These are phyloP conservation scores for Triplophysa dalaica DNA, from an alignment of 2,113 vertebrate species.

Conservation along the genomic window DNA sequence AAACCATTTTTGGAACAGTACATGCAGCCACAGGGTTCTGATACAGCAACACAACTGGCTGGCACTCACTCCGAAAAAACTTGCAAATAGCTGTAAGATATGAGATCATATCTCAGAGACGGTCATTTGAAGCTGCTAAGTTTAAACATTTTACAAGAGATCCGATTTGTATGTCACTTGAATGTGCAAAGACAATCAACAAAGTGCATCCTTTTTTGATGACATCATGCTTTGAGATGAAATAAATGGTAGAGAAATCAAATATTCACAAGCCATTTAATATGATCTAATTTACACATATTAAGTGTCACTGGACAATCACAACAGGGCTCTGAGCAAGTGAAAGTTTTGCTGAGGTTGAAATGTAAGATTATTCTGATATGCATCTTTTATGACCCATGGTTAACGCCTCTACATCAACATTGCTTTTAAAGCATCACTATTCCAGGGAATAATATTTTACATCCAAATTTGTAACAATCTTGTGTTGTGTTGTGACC, in stretches of 20 bases:
- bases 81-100: neutral
- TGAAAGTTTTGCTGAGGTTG: neutral
- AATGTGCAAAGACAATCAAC: neutral
- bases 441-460: neutral
- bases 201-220: conserved; percentile 1
- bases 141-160: conserved; percentile 29
- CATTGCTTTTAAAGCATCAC: conserved; percentile 11
- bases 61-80: conserved; percentile 4
- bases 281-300: neutral
- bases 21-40: conserved; percentile 15
- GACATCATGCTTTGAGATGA: neutral
- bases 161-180: neutral
- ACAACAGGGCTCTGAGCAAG: neutral
- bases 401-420: conserved; percentile 3
- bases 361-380: neutral
- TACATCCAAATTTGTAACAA: neutral
- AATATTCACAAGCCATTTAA: neutral
- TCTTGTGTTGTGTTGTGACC: neutral
- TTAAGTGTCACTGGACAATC: neutral
- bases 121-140: neutral
- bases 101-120: conserved; percentile 27
- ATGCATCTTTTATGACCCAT: neutral
- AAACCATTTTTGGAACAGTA: conserved; percentile 26
- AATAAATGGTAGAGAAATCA: neutral
- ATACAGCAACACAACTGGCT: conserved; percentile 31